Percentiles rank a stretch among this genome's conserved stretches.
phyloP scores from a whole-genome alignment of 2,113 vertebrate genomes.

The Urocynchramus pylzowi region DNA sequence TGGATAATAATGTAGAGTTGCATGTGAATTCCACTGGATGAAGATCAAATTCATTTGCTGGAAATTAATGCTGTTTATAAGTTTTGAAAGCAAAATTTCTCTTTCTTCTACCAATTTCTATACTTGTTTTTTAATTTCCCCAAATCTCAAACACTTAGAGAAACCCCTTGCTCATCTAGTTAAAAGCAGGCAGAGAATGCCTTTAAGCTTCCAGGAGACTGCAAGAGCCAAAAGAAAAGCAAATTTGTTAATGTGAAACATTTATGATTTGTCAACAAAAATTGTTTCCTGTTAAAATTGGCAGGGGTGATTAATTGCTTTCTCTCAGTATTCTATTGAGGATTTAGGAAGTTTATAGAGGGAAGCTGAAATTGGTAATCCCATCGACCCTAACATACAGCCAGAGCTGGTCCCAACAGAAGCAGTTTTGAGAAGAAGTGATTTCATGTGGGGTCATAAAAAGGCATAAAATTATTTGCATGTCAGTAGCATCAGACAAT shows the following conservation, averaged over 20 bases:
- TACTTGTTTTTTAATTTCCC: background rate
- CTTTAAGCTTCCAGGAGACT: background rate
- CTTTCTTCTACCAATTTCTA: background rate
- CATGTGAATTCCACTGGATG: background rate
- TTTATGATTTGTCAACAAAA: background rate
- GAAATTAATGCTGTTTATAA: background rate
- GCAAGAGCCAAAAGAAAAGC: background rate
- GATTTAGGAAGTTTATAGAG: background rate
- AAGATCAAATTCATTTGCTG: background rate
- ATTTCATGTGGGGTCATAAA: background rate
- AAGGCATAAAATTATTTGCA: background rate
- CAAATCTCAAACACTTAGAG: background rate
- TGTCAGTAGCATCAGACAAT: background rate
- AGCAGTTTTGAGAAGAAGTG: background rate
- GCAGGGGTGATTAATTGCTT: background rate
- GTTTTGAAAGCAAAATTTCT: background rate
- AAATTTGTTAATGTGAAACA: background rate
- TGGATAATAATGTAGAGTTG: background rate
- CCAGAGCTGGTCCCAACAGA: background rate
- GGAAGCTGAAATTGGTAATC: background rate
- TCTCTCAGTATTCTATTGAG: background rate
- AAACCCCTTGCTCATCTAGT: background rate
- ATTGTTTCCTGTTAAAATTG: background rate
- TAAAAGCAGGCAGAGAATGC: background rate
- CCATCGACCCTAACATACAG: background rate